Percentiles rank a stretch among this genome's conserved stretches.
Conservation (phyloP, 2,113 vertebrate genomes). For the Zapus hudsonius region DNA sequence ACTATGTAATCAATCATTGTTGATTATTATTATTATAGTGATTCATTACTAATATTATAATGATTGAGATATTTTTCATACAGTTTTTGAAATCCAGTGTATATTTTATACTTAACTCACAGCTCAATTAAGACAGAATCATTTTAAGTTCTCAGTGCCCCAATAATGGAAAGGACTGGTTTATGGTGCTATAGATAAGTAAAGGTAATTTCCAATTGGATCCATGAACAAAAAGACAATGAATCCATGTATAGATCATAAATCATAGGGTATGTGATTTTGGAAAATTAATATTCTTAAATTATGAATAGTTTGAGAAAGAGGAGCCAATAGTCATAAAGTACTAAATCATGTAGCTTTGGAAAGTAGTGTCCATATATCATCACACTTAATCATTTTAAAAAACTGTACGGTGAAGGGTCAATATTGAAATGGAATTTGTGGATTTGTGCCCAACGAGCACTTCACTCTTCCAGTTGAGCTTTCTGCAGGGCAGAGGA, state of each 20-base stretch:
- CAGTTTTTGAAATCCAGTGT: not conserved
- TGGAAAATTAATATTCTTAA: not conserved
- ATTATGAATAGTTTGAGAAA: constrained; percentile 12
- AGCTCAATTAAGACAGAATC: not conserved
- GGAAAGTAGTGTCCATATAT: not conserved
- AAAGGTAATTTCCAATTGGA: not conserved
- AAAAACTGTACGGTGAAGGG: not conserved
- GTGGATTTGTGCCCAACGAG: not conserved
- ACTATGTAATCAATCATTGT: not conserved
- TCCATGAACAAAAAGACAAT: not conserved
- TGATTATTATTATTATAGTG: no score
- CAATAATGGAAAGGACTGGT: not conserved
- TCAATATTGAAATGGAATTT: not conserved
- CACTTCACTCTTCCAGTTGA: not conserved
- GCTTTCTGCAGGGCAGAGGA: not conserved
- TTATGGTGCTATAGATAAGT: not conserved
- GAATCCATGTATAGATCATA: not conserved
- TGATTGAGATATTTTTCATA: not conserved
- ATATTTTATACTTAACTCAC: not conserved
- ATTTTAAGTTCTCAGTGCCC: not conserved
- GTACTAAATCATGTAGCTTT: not conserved
- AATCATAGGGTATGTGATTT: not conserved
- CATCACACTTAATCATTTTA: constrained; percentile 20
- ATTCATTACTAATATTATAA: no score
- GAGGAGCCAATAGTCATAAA: not conserved